Conservation (phyloP, 1,140 invertebrate species). For the Mesaphorura yosii region DNA sequence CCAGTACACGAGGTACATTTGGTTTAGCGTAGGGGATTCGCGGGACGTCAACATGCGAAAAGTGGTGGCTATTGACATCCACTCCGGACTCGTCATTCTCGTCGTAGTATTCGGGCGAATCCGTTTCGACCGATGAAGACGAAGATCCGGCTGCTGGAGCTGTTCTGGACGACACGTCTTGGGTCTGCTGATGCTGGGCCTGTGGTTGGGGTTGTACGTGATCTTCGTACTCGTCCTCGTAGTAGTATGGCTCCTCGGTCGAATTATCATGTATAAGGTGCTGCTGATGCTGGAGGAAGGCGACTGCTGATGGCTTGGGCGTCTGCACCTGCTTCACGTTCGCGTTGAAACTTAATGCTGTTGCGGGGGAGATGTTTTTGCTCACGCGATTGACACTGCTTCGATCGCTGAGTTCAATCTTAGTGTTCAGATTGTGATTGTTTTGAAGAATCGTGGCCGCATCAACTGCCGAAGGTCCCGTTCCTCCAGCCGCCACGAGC, state of each 20-base stretch:
- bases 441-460: too few species aligned
- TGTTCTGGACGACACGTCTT: too few species aligned
- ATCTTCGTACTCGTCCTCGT: slow-evolving; percentile 22
- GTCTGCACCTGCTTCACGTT: not conserved
- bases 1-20: slow-evolving; percentile 28
- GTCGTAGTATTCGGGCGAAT: slow-evolving; percentile 20
- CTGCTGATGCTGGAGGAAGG: not conserved
- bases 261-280: slow-evolving; percentile 3
- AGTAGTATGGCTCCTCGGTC: slow-evolving; percentile 27
- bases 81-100: slow-evolving; percentile 14
- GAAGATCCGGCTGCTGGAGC: too few species aligned
- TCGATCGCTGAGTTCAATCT: not conserved
- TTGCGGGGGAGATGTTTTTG: not conserved
- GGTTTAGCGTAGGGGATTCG: slow-evolving; percentile 31
- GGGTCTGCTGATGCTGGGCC: too few species aligned
- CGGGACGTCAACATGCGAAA: slow-evolving; percentile 30
- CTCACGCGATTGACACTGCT: not conserved
- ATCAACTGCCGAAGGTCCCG: too few species aligned
- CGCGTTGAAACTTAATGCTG: slow-evolving; percentile 5
- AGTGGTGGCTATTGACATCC: slow-evolving; percentile 27
- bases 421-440: slow-evolving; percentile 1
- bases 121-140: not conserved
- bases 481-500: not conserved
- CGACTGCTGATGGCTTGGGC: not conserved
- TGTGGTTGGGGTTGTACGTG: too few species aligned